Conservation (phyloP, 2,888 invertebrate genomes). For the Pristionchus mayeri region DNA sequence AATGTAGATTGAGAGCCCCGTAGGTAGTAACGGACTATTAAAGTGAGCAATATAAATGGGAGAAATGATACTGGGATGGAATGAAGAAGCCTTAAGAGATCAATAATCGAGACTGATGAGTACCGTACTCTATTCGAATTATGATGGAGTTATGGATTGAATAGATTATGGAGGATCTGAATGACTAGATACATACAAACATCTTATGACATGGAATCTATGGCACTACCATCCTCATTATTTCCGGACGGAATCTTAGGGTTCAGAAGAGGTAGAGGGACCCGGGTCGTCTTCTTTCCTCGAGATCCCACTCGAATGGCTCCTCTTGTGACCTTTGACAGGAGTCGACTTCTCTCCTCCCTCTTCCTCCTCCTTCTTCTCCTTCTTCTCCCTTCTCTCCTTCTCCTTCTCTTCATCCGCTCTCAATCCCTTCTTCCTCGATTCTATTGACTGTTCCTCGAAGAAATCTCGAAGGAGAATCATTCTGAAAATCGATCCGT, state of each 20-base stretch:
- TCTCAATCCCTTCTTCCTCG: conserved; percentile 38
- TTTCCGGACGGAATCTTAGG: not conserved
- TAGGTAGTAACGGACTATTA: not conserved
- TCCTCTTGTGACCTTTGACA: not conserved
- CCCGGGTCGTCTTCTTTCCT: not conserved
- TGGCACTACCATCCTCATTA: not conserved
- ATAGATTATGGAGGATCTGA: not conserved
- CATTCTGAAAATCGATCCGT: not conserved
- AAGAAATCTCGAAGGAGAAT: conserved; percentile 1
- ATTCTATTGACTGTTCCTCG: conserved; percentile 41
- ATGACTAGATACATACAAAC: conserved; percentile 1
- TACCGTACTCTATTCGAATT: not conserved
- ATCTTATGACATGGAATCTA: not conserved
- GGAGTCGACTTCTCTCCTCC: conserved; percentile 24
- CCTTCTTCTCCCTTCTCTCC: not conserved
- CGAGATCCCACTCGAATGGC: not conserved
- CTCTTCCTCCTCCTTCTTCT: conserved; percentile 10
- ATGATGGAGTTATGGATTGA: not conserved
- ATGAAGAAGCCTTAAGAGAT: conserved; percentile 17
- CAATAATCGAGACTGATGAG: not conserved
- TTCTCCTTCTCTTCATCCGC: conserved; percentile 6
- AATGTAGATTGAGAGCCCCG: conserved; percentile 17
- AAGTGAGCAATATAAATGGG: not conserved
- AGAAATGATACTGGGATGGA: conserved; percentile 18
- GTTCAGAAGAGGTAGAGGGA: not conserved